A percentile compares a stretch with the other conserved stretches of the same genome.
These are phyloP conservation scores for Anas flavirostris DNA, from an alignment of 2,797 vertebrate species.

Conservation along the genomic window DNA sequence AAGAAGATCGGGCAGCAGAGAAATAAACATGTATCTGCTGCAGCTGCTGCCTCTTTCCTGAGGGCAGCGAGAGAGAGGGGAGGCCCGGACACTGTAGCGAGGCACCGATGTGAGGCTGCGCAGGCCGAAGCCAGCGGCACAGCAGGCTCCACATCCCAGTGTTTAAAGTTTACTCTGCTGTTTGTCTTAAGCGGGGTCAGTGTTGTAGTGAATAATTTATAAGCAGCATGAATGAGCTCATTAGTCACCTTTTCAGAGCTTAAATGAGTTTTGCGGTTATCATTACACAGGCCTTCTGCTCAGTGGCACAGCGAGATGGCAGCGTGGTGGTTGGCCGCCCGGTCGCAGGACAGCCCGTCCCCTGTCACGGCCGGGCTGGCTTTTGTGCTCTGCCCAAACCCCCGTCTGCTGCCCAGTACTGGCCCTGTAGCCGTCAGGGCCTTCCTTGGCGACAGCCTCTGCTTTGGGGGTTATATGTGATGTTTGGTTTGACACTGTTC, in stretches of 20 bases:
- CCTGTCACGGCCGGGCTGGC: constrained; percentile 51
- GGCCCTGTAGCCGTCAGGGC: background rate
- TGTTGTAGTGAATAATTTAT: constrained; percentile 85
- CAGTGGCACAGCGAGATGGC: constrained; percentile 49
- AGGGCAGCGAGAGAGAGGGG: constrained; percentile 56
- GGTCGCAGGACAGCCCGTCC: constrained; percentile 55
- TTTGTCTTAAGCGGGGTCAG: constrained; percentile 78
- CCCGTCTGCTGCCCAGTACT: background rate
- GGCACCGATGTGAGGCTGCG: constrained; percentile 45
- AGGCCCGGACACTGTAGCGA: constrained; percentile 39
- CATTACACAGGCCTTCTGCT: constrained; percentile 80
- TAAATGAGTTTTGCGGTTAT: constrained; percentile 82
- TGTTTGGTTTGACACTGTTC: background rate
- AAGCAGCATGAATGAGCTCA: constrained; percentile 82
- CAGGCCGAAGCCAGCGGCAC: background rate
- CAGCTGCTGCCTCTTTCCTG: constrained; percentile 71
- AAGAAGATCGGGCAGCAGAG: constrained; percentile 33
- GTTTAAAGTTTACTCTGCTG: constrained; percentile 81
- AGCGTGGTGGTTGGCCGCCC: constrained; percentile 71
- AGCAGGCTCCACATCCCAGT: constrained; percentile 45
- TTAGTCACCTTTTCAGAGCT: constrained; percentile 87
- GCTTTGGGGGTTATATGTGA: background rate
- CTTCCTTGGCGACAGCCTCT: background rate
- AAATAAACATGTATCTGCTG: constrained; percentile 74
- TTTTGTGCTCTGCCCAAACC: constrained; percentile 59